These are phyloP conservation scores for Pangasius mekongensis DNA, from an alignment of 2,797 vertebrate genomes.

Conservation along the genomic window DNA sequence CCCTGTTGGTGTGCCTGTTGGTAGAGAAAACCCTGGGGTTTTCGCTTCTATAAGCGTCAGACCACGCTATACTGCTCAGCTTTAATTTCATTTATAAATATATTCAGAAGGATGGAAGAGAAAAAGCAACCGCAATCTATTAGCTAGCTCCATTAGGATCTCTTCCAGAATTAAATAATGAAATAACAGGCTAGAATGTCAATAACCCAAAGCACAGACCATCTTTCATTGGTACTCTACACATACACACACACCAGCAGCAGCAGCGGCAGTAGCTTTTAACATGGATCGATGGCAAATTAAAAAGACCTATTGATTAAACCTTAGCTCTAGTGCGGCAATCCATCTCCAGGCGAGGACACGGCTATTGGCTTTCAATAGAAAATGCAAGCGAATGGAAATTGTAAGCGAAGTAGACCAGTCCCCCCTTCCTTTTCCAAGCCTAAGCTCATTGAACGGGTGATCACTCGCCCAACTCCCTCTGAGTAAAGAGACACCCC, in stretches of 20 bases:
- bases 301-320: constrained; percentile 89
- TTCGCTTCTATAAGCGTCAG: constrained; percentile 58
- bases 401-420: constrained; percentile 76
- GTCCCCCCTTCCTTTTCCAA: constrained; percentile 50
- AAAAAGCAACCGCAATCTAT: constrained; percentile 78
- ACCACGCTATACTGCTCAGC: constrained; percentile 61
- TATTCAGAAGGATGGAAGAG: constrained; percentile 72
- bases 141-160: constrained; percentile 82
- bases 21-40: constrained; percentile 62
- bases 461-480: constrained; percentile 48
- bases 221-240: constrained; percentile 63
- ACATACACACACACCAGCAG: constrained; percentile 51
- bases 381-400: constrained; percentile 86
- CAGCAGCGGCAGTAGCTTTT: constrained; percentile 81
- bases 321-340: constrained; percentile 84
- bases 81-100: constrained; percentile 78
- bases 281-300: constrained; percentile 85
- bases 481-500: constrained; percentile 41
- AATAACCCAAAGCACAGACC: constrained; percentile 73
- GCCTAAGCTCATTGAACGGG: constrained; percentile 56
- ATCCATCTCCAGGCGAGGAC: constrained; percentile 80
- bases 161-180: constrained; percentile 83
- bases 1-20: constrained; percentile 72
- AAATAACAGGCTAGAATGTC: constrained; percentile 80
- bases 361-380: constrained; percentile 84